phyloP scores from a whole-genome alignment of 2,797 vertebrate species.

The Taeniopygia guttata region DNA sequence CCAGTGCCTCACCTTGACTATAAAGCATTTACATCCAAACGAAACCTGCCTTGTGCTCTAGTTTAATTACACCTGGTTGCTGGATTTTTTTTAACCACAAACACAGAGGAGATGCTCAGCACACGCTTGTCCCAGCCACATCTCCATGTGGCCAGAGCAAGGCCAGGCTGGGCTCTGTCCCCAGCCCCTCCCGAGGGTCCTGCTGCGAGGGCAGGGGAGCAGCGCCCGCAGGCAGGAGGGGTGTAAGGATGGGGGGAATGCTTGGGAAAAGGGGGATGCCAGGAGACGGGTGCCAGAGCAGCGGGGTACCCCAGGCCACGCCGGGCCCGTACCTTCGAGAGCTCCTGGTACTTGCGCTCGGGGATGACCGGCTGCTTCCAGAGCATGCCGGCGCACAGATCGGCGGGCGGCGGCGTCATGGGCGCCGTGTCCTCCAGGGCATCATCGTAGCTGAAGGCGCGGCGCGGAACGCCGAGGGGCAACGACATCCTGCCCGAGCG shows the following conservation, averaged over 20 bases:
- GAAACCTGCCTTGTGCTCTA: rapidly evolving
- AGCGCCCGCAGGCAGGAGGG: not conserved
- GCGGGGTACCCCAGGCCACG: too few relatives aligned
- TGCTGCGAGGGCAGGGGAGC: not conserved
- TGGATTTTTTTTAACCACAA: not conserved
- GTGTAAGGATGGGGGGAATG: rapidly evolving
- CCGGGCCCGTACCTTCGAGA: conserved; percentile 80
- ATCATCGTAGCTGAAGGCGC: conserved; percentile 91
- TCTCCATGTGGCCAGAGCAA: rapidly evolving
- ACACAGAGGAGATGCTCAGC: rapidly evolving
- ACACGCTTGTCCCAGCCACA: rapidly evolving
- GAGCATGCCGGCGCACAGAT: conserved; percentile 82
- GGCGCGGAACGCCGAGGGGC: conserved; percentile 84
- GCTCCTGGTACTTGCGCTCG: conserved; percentile 86
- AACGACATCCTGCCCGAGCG: conserved; percentile 84
- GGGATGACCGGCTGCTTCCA: conserved; percentile 92
- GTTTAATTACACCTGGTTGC: not conserved
- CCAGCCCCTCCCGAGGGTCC: not conserved
- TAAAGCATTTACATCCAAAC: not conserved
- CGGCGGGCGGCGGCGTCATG: conserved; percentile 87
- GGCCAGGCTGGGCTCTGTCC: not conserved
- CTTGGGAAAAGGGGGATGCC: not conserved
- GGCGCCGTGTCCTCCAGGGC: conserved; percentile 83
- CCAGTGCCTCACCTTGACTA: rapidly evolving
- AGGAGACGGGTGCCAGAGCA: not conserved